Evolutionary conservation across 1,140 invertebrate genomes (phyloP).

Genomic region (Ganaspis sp.): DNA sequence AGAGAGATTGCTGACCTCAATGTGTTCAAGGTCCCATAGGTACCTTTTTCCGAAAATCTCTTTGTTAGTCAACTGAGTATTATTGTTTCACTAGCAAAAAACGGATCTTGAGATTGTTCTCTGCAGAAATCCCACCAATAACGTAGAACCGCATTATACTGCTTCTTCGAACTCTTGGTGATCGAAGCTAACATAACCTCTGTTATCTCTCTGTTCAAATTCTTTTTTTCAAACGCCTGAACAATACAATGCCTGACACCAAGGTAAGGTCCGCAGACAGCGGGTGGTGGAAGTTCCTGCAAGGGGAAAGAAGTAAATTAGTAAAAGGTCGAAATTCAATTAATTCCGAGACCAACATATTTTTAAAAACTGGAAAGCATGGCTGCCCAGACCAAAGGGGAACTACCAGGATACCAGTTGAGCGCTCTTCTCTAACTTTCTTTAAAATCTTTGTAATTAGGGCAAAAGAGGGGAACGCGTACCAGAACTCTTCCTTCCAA

Average conservation of each 20-base stretch:
- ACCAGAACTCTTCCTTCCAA: constrained; percentile 51
- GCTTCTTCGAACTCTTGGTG: too few relatives aligned
- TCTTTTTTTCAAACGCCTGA: too few relatives aligned
- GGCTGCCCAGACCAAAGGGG: constrained; percentile 29
- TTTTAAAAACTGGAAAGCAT: neutral
- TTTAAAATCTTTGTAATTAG: constrained; percentile 44
- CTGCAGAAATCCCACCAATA: too few relatives aligned
- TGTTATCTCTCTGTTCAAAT: too few relatives aligned
- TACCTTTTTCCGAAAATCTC: constrained; percentile 44
- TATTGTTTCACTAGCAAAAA: neutral
- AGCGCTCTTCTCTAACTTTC: constrained; percentile 45
- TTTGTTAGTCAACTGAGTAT: constrained; percentile 34
- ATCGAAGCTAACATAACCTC: too few relatives aligned
- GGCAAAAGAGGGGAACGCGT: constrained; percentile 58
- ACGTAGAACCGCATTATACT: too few relatives aligned
- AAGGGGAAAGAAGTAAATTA: too few relatives aligned
- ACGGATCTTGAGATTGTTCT: neutral
- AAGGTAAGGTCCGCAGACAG: too few relatives aligned
- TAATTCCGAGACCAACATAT: too few relatives aligned
- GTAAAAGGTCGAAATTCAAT: too few relatives aligned
- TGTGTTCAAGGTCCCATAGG: constrained; percentile 46
- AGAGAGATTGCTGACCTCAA: constrained; percentile 40
- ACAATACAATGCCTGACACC: too few relatives aligned
- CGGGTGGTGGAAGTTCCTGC: too few relatives aligned
- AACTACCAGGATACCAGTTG: constrained; percentile 29